Conservation (phyloP, 2,113 vertebrate genomes). For the Saccopteryx bilineata region DNA sequence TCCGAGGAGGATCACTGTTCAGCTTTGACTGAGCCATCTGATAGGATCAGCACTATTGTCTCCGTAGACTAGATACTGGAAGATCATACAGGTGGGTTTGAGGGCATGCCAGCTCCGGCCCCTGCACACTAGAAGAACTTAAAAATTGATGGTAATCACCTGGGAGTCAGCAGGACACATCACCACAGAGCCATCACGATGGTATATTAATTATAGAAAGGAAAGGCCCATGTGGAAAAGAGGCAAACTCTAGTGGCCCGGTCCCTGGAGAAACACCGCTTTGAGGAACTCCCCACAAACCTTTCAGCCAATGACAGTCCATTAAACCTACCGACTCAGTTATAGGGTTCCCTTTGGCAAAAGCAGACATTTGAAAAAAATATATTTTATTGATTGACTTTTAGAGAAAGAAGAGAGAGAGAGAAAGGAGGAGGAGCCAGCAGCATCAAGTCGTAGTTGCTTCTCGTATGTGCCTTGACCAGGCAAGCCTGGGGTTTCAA, state of each 20-base stretch:
- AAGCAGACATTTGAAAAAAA: background rate
- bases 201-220: background rate
- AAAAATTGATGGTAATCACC: background rate
- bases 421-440: too few species aligned
- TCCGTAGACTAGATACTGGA: background rate
- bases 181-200: rapidly evolving
- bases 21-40: background rate
- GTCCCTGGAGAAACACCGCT: background rate
- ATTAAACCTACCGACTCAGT: background rate
- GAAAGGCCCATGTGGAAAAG: background rate
- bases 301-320: background rate
- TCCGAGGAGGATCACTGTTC: background rate
- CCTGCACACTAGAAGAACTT: background rate
- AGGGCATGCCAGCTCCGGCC: background rate
- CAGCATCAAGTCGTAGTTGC: too few species aligned
- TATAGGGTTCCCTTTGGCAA: background rate
- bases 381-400: too few species aligned
- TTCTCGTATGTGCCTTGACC: too few species aligned
- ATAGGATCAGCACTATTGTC: too few species aligned
- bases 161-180: background rate
- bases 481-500: too few species aligned
- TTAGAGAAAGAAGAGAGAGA: too few species aligned
- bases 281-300: background rate
- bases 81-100: background rate
- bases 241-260: background rate